A percentile compares a stretch with the other conserved stretches of the same genome.
These are phyloP conservation scores for Drosophila persimilis DNA, from an alignment of 1,140 invertebrate genomes.

Conservation along the genomic window DNA sequence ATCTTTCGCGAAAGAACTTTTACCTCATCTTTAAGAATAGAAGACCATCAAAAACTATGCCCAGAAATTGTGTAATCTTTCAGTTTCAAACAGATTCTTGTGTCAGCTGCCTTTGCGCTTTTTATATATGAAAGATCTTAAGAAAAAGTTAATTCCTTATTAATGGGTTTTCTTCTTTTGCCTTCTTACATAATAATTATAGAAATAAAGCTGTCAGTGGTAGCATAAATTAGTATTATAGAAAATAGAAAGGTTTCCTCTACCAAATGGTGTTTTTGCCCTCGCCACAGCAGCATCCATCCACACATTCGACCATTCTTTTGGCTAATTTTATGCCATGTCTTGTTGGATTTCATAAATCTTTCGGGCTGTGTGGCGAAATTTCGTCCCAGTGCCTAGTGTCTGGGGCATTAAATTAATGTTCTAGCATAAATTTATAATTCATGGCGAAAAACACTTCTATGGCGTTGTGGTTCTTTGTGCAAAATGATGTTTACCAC, in stretches of 20 bases:
- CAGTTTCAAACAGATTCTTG: conserved; percentile 14
- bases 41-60: conserved; percentile 14
- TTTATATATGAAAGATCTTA: conserved; percentile 8
- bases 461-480: conserved; percentile 17
- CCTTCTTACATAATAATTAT: conserved; percentile 58
- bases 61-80: conserved; percentile 38
- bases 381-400: conserved; percentile 21
- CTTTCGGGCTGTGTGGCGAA: conserved; percentile 40
- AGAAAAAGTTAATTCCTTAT: conserved; percentile 51
- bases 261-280: conserved; percentile 67
- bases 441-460: conserved; percentile 44
- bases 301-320: conserved; percentile 40
- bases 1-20: neutral
- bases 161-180: conserved; percentile 38
- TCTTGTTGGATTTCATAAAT: conserved; percentile 44
- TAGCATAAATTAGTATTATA: conserved; percentile 64
- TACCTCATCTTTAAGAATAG: neutral
- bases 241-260: conserved; percentile 63
- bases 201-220: conserved; percentile 60
- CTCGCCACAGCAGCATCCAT: conserved; percentile 31
- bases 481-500: conserved; percentile 52
- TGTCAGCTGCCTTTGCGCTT: conserved; percentile 30
- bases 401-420: conserved; percentile 59
- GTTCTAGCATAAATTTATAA: conserved; percentile 69
- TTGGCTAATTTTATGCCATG: conserved; percentile 57